Evolutionary conservation across 2,888 invertebrate genomes (phyloP).

Genomic region (Dioctria rufipes): DNA sequence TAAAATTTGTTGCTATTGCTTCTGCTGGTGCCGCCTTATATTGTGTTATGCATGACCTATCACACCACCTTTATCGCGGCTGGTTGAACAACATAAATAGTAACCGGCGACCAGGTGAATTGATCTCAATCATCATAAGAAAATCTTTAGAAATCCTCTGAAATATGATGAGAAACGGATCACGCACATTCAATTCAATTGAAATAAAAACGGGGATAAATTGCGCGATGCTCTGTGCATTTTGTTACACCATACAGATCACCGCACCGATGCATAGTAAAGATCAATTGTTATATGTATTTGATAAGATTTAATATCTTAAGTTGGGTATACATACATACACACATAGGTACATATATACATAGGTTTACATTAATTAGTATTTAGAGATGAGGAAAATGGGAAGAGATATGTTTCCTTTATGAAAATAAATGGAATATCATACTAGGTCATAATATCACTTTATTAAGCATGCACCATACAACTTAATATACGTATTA

Average conservation of each 20-base stretch:
- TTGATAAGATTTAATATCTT: too few relatives aligned
- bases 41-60: constrained; percentile 12
- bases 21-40: not conserved
- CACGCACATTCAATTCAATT: constrained; percentile 19
- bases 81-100: not conserved
- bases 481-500: too few relatives aligned
- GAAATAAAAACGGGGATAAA: constrained; percentile 10
- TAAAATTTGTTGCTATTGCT: constrained; percentile 4
- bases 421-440: constrained; percentile 11
- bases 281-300: too few relatives aligned
- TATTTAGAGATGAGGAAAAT: too few relatives aligned
- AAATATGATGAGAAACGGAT: constrained; percentile 23
- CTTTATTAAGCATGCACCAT: not conserved
- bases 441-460: constrained; percentile 3
- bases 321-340: too few relatives aligned
- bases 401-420: not conserved
- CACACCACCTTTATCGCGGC: constrained; percentile 24
- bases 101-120: constrained; percentile 15
- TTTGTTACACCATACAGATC: too few relatives aligned
- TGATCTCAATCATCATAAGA: constrained; percentile 27
- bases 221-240: not conserved
- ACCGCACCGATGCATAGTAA: too few relatives aligned
- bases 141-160: constrained; percentile 5
- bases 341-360: too few relatives aligned
- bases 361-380: too few relatives aligned